Evolutionary conservation across 2,113 vertebrate species (phyloP), one percentile per base, ranked within the genome.

Genomic region (Callospermophilus lateralis): DNA sequence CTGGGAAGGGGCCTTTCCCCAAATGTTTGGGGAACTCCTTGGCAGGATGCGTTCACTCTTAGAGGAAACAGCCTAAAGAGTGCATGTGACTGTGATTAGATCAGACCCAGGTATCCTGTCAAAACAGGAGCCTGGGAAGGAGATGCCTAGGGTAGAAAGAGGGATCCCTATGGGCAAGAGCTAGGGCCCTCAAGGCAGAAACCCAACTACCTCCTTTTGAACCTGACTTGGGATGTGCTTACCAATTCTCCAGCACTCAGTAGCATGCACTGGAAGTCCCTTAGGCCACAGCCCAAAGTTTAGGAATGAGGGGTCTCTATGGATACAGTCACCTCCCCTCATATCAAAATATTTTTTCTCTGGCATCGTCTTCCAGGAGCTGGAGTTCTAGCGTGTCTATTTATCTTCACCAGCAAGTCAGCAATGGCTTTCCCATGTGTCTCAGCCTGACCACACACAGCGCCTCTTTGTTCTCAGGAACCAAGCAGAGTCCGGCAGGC

Each of bases 401-500:
- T 53, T n/a, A 48, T 6, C 2, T 39, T 26, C 2, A 68, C 42
- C 19, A 3, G 20, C 0, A 0, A 32, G 26, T n/a, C 26, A 11
- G 68, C 28, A 2, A 6, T 67, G 74, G 45, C 53, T 89, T 84
- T 74, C 24, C 37, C 68, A 3, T 0, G 0, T 65, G 74, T 34
- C 74, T 72, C 78, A 48, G 83, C 30, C 83, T 1, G 2, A 1
- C 63, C 4, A 4, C 28, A 15, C 26, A n/a, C 4, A 37, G 12
- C 42, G 34, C 20, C 79, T 32, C 86, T 90, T 93, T 95, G 93
- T 83, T 97, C 74, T 83, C 68, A 77, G 94, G 70, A 94, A 24
- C 73, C 51, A 63, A 58, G 65, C 30, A 68, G 48, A 76, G 72
- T 72, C n/a, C 30, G n/a, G 51, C 48, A 9, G 2, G 32, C 68